These are phyloP conservation scores for Dromiciops gliroides DNA, from an alignment of 2,113 vertebrate species.

Conservation along the genomic window DNA sequence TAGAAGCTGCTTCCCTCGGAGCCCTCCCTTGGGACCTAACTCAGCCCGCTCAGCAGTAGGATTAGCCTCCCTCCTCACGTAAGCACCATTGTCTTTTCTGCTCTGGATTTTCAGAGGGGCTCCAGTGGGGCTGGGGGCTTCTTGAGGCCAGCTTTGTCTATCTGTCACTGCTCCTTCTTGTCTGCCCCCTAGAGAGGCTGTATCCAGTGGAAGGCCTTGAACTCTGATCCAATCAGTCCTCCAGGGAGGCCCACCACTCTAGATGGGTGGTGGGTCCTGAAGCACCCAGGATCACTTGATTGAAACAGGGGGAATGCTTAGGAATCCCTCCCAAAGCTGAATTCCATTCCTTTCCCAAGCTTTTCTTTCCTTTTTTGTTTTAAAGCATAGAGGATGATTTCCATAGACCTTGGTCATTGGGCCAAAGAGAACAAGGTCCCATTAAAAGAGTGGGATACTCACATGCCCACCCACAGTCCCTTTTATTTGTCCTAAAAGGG, in stretches of 20 bases:
- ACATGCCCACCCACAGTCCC: background rate
- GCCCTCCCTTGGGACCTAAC: constrained; percentile 71
- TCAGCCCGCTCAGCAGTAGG: constrained; percentile 42
- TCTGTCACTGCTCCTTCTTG: background rate
- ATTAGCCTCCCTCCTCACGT: constrained; percentile 73
- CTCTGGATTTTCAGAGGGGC: constrained; percentile 54
- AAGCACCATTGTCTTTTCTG: constrained; percentile 78
- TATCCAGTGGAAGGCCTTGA: background rate
- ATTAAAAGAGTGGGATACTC: background rate
- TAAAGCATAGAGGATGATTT: background rate
- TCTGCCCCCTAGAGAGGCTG: background rate
- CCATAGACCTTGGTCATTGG: background rate
- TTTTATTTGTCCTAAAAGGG: background rate
- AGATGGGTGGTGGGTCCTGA: background rate
- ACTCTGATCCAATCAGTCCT: background rate
- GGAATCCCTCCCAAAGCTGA: background rate
- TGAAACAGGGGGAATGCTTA: background rate
- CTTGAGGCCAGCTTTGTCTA: background rate
- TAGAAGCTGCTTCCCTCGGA: constrained; percentile 68
- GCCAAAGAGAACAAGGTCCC: background rate
- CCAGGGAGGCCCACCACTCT: background rate
- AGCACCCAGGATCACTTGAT: background rate
- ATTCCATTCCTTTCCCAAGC: background rate
- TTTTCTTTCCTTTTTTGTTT: background rate
- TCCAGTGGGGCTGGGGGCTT: constrained; percentile 5